Evolutionary conservation across 2,113 vertebrate genomes (phyloP).

Genomic region (Rhegmatorhina hoffmannsi): DNA sequence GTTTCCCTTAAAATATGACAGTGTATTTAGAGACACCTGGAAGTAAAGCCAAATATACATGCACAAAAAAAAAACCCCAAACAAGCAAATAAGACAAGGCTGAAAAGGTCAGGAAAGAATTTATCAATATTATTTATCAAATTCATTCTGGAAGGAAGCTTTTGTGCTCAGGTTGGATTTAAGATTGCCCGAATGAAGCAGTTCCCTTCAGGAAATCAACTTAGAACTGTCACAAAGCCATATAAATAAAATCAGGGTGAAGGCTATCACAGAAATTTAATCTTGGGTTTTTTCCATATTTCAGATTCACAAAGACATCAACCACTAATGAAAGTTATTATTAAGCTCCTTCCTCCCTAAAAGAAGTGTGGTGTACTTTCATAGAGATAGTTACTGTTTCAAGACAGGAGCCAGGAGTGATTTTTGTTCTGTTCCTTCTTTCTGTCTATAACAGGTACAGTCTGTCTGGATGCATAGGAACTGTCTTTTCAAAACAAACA

Average conservation of each 20-base stretch:
- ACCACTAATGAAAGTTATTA: not conserved
- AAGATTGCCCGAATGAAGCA: not conserved
- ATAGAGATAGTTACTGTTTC: not conserved
- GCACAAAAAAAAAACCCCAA: fast-evolving
- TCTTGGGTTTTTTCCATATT: not conserved
- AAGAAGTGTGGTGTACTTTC: not conserved
- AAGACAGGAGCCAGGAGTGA: not conserved
- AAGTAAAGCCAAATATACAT: not conserved
- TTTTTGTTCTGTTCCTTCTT: not conserved
- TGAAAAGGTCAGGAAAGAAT: not conserved
- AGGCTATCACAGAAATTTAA: not conserved
- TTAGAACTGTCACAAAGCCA: not conserved
- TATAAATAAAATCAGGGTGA: not conserved
- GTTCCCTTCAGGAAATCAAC: not conserved
- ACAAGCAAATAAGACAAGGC: not conserved
- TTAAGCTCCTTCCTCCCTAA: not conserved
- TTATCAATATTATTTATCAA: not conserved
- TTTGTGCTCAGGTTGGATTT: not conserved
- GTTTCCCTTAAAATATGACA: not conserved
- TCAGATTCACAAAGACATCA: not conserved
- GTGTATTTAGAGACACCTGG: not conserved
- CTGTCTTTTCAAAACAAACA: not conserved
- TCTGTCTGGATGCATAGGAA: not conserved
- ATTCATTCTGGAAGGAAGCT: not conserved
- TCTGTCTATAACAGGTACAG: not conserved